Evolutionary conservation across 2,113 vertebrate species (phyloP).

Genomic region (Scopus umbretta): DNA sequence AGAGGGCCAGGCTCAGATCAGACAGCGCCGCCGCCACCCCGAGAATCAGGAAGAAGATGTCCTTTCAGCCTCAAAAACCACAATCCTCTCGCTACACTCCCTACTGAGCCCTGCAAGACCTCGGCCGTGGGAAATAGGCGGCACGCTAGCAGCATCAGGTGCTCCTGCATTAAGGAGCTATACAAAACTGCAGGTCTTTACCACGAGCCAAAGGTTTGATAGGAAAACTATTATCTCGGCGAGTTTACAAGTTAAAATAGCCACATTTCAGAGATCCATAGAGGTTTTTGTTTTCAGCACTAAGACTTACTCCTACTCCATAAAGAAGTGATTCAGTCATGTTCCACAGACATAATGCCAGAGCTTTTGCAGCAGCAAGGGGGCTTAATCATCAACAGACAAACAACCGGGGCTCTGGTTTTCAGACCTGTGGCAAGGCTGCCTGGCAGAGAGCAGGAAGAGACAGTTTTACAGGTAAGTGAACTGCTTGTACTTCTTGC

Average conservation of each 20-base stretch:
- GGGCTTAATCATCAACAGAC: neutral
- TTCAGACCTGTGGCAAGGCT: neutral
- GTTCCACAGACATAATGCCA: neutral
- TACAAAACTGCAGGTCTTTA: neutral
- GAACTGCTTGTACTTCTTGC: neutral
- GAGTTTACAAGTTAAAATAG: neutral
- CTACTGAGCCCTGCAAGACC: neutral
- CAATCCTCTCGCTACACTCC: neutral
- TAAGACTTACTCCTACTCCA: neutral
- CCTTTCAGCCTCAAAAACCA: neutral
- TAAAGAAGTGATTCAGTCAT: neutral
- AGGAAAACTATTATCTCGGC: neutral
- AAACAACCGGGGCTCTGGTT: neutral
- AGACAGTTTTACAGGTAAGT: neutral
- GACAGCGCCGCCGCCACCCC: neutral
- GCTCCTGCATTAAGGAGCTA: neutral
- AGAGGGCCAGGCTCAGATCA: neutral
- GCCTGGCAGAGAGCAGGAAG: neutral
- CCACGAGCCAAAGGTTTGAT: neutral
- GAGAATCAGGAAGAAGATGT: accelerated
- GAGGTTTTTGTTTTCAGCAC: neutral
- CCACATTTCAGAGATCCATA: neutral
- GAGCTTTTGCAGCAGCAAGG: neutral
- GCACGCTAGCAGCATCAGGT: neutral
- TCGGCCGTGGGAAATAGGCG: accelerated